Conservation (phyloP, 1,140 invertebrate species). For the Procambarus clarkii region DNA sequence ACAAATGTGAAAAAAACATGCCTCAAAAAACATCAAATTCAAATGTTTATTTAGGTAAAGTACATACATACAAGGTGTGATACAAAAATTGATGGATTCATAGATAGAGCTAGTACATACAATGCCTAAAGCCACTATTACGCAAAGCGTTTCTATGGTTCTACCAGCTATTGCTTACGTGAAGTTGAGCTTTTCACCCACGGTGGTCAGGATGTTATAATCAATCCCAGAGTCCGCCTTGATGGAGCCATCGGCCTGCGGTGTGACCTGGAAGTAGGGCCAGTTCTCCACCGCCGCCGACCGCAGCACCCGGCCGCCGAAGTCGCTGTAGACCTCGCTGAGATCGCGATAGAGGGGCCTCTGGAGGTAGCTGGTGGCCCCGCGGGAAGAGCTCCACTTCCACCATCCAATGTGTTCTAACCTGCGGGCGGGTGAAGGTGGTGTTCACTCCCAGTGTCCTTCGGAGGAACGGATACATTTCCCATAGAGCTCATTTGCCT, state of each 20-base stretch:
- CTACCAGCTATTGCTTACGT: slow-evolving; percentile 21
- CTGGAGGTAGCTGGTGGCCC: neutral
- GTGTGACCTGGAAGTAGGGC: slow-evolving; percentile 37
- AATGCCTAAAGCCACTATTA: too few relatives aligned
- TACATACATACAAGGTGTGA: too few relatives aligned
- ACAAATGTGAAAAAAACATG: too few relatives aligned
- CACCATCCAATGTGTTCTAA: slow-evolving; percentile 24
- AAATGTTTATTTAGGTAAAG: too few relatives aligned
- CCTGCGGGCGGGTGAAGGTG: neutral
- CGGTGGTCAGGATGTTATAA: slow-evolving; percentile 29
- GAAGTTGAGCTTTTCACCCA: slow-evolving; percentile 37
- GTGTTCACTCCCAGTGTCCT: too few relatives aligned
- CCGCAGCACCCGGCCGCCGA: slow-evolving; percentile 33
- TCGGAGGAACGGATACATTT: too few relatives aligned
- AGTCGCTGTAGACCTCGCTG: slow-evolving; percentile 30
- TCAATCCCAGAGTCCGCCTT: slow-evolving; percentile 20
- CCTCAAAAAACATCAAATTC: too few relatives aligned
- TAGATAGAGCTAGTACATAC: too few relatives aligned
- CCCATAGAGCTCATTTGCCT: too few relatives aligned
- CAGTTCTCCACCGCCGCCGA: slow-evolving; percentile 36
- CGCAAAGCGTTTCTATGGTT: neutral
- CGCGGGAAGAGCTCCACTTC: neutral
- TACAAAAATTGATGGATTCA: too few relatives aligned
- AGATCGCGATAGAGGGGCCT: neutral
- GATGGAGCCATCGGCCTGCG: neutral